These are phyloP conservation scores for Bradynema listronoti DNA, from an alignment of 1,140 invertebrate genomes.

Conservation along the genomic window DNA sequence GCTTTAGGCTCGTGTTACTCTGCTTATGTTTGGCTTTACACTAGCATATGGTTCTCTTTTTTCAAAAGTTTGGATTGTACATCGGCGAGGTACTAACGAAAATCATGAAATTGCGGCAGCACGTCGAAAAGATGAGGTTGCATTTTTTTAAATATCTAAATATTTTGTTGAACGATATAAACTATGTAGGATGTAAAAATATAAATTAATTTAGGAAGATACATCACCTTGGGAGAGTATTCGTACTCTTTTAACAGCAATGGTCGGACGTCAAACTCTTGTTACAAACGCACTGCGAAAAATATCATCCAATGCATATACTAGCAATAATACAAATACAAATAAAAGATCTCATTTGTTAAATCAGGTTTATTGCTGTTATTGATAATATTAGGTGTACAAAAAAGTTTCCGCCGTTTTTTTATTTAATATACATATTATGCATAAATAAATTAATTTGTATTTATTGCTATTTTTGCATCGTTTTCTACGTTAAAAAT, in stretches of 20 bases:
- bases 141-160: not conserved
- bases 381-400: no score
- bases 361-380: conserved; percentile 51
- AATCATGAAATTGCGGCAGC: conserved; percentile 58
- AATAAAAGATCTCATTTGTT: conserved; percentile 39
- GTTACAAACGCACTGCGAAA: conserved; percentile 47
- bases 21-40: conserved; percentile 87
- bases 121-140: conserved; percentile 57
- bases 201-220: conserved; percentile 28
- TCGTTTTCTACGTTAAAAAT: no score
- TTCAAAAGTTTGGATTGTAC: conserved; percentile 96
- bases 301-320: conserved; percentile 52
- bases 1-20: conserved; percentile 77
- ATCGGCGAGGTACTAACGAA: conserved; percentile 66
- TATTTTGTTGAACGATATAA: not conserved
- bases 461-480: no score
- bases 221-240: conserved; percentile 54
- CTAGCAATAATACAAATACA: conserved; percentile 38
- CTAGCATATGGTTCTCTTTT: conserved; percentile 97
- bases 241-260: conserved; percentile 48
- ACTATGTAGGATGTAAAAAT: not conserved
- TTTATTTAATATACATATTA: no score
- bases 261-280: conserved; percentile 53
- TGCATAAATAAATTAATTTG: no score
- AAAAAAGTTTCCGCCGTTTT: no score